phyloP scores from a whole-genome alignment of 2,888 invertebrate genomes.

The Stenotaenia linearis region DNA sequence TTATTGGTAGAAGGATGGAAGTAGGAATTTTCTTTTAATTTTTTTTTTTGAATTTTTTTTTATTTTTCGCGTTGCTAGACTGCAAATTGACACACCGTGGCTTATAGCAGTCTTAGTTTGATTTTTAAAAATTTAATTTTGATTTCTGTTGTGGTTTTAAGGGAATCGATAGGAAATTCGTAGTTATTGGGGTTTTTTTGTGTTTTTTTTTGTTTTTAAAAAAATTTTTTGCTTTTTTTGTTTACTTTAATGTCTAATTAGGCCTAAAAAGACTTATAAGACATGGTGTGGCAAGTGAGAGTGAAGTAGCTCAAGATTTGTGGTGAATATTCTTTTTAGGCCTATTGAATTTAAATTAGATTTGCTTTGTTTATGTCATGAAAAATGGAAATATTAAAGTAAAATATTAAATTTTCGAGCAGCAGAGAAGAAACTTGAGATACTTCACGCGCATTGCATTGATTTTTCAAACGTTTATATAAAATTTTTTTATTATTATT shows the following conservation, averaged over 20 bases:
- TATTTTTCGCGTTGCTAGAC: neutral
- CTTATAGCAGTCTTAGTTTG: neutral
- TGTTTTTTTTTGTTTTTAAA: neutral
- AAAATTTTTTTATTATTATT: neutral
- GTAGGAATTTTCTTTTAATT: neutral
- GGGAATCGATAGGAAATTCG: neutral
- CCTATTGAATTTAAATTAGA: neutral
- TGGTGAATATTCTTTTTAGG: neutral
- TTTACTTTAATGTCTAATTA: neutral
- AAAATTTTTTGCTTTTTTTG: neutral
- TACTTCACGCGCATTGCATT: constrained; percentile 17
- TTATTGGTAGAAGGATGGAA: neutral
- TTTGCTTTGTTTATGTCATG: neutral
- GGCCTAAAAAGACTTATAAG: constrained; percentile 13
- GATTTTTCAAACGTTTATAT: neutral
- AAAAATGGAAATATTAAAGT: neutral
- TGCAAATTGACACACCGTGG: constrained; percentile 3
- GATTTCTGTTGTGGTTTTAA: neutral
- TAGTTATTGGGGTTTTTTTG: neutral
- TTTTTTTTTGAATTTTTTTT: neutral
- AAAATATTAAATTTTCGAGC: neutral
- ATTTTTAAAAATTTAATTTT: neutral
- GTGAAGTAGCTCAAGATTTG: constrained; percentile 10
- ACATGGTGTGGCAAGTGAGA: constrained; percentile 17
- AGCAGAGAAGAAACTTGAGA: neutral